Evolutionary conservation across 92 coral and sea anemone genomes (phyloP).

Genomic region (Meandrina meandrites): DNA sequence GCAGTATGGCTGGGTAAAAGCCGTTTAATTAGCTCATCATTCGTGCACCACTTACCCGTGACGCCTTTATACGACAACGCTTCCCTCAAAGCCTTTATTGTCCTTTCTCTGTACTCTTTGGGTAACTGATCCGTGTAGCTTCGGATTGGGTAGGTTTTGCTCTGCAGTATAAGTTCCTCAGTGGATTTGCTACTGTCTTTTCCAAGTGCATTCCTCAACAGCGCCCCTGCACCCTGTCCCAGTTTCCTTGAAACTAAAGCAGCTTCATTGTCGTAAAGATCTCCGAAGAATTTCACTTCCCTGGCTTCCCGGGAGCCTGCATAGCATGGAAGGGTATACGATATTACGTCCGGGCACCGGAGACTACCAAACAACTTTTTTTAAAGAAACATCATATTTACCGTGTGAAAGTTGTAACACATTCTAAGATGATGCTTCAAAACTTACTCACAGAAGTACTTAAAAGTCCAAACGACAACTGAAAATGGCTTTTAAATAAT

Average conservation of each 20-base stretch:
- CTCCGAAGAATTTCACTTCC: constrained; percentile 29
- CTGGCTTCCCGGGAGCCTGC: constrained; percentile 1
- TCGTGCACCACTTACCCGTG: constrained; percentile 15
- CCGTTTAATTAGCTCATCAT: background rate
- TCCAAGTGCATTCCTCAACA: background rate
- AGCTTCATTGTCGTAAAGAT: constrained; percentile 4
- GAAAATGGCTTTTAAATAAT: too few species aligned
- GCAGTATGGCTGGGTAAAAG: too few species aligned
- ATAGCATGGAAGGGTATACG: background rate
- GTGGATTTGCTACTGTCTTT: background rate
- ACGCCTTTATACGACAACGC: constrained; percentile 44
- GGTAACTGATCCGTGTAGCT: constrained; percentile 44
- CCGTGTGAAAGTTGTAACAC: too few species aligned
- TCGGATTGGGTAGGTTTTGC: constrained; percentile 37
- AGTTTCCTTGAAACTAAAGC: background rate
- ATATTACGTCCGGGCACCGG: too few species aligned
- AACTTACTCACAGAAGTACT: too few species aligned
- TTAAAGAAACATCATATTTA: too few species aligned
- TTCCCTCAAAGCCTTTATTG: constrained; percentile 45
- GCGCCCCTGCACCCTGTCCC: background rate
- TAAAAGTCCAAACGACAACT: too few species aligned
- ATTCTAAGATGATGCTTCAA: too few species aligned
- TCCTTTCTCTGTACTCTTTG: background rate
- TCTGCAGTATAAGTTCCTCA: background rate
- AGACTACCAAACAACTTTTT: too few species aligned